Evolutionary conservation across 2,888 invertebrate genomes (phyloP).

Genomic region (Nephrocerus scutellatus): DNA sequence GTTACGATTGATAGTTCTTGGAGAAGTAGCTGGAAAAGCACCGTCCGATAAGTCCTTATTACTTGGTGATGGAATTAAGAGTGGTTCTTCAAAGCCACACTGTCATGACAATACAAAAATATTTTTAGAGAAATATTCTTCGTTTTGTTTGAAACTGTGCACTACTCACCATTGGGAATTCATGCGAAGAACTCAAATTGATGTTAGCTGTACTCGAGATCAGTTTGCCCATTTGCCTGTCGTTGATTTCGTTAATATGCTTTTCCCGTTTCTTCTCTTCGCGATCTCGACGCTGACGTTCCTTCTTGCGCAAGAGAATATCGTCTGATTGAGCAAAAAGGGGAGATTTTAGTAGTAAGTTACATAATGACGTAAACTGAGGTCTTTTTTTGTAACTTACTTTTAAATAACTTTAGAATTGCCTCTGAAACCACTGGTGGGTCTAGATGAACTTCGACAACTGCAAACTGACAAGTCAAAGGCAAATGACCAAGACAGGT

Average conservation of each 20-base stretch:
- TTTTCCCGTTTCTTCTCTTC: constrained; percentile 76
- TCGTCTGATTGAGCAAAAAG: constrained; percentile 54
- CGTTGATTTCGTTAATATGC: constrained; percentile 65
- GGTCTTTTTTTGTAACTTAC: constrained; percentile 44
- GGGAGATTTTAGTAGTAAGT: no score
- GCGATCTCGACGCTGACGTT: constrained; percentile 62
- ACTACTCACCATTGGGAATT: constrained; percentile 53
- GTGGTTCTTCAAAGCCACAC: constrained; percentile 43
- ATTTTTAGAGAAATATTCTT: not conserved
- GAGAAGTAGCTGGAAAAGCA: constrained; percentile 20
- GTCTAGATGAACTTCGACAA: constrained; percentile 77
- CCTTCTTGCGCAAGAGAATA: constrained; percentile 61
- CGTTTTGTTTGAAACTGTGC: not conserved
- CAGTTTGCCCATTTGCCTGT: constrained; percentile 63
- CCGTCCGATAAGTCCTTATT: constrained; percentile 14
- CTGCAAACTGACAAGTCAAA: constrained; percentile 80
- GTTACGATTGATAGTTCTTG: constrained; percentile 19
- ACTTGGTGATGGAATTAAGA: constrained; percentile 9
- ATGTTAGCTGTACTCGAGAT: constrained; percentile 57
- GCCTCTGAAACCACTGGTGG: constrained; percentile 63
- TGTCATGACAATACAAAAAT: constrained; percentile 16
- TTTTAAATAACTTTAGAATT: constrained; percentile 62
- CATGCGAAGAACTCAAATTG: constrained; percentile 50
- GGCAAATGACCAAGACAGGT: constrained; percentile 82
- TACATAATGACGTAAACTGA: no score